A percentile compares a stretch with the other conserved stretches of the same genome.
phyloP scores from a whole-genome alignment of 2,113 vertebrate genomes.

The Cebus imitator region DNA sequence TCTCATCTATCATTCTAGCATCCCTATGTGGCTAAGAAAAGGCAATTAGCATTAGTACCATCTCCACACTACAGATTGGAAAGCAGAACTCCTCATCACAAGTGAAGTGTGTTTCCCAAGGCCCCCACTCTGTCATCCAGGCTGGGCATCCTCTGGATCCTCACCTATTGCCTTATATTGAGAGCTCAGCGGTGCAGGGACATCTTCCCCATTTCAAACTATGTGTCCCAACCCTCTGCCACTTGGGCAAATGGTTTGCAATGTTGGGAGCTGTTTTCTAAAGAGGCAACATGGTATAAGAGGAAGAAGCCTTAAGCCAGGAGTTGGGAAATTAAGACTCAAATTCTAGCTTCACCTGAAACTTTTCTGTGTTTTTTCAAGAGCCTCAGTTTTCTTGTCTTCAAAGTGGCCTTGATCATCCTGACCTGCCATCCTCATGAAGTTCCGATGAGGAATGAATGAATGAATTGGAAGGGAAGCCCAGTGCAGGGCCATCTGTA shows the following conservation, averaged over 20 bases:
- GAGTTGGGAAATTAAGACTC: background rate
- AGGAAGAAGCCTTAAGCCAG: background rate
- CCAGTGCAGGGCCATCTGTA: background rate
- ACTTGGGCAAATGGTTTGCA: background rate
- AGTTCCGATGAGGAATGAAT: background rate
- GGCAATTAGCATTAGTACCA: background rate
- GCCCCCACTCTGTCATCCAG: background rate
- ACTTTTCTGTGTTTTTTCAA: background rate
- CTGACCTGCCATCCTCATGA: background rate
- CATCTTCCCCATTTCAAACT: background rate
- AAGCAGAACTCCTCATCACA: background rate
- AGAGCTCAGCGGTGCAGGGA: background rate
- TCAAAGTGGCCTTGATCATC: background rate
- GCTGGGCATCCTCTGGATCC: background rate
- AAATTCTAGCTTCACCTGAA: conserved; percentile 2
- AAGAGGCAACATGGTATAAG: background rate
- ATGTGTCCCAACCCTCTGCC: background rate
- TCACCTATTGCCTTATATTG: background rate
- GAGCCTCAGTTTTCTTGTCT: background rate
- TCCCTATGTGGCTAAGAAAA: background rate
- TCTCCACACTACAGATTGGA: background rate
- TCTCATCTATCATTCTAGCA: background rate
- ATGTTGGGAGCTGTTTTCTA: conserved; percentile 3
- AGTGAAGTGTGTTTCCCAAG: background rate
- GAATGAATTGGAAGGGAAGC: background rate